Conservation (phyloP, 2,113 vertebrate species). For the Apodemus sylvaticus region DNA sequence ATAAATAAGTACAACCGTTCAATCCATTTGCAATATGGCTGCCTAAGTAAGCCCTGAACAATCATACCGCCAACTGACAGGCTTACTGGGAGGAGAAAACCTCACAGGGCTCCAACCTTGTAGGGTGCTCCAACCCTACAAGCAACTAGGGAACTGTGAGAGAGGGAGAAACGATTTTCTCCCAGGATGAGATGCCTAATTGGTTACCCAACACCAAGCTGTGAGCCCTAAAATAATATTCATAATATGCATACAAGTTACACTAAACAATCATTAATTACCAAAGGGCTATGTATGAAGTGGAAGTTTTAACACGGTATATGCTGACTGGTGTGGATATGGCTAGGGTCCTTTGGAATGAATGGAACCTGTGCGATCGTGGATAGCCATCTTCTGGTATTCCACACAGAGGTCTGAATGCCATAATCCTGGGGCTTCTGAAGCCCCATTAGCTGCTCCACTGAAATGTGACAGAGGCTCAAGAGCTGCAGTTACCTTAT, state of each 20-base stretch:
- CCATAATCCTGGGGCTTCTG: neutral
- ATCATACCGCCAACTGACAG: neutral
- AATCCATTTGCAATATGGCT: neutral
- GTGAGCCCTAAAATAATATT: neutral
- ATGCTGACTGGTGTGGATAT: conserved; percentile 3
- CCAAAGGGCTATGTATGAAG: neutral
- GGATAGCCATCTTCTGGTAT: neutral
- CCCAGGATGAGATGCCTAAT: neutral
- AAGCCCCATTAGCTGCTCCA: neutral
- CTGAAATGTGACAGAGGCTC: neutral
- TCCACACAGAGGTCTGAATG: neutral
- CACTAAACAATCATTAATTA: neutral
- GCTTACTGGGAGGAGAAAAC: neutral
- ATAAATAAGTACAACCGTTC: neutral
- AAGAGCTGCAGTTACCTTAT: neutral
- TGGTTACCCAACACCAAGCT: neutral
- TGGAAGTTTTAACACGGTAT: neutral
- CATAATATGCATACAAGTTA: neutral
- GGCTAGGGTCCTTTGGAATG: neutral
- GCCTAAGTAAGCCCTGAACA: neutral
- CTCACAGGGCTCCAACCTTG: neutral
- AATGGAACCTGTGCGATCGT: neutral
- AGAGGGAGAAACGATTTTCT: neutral
- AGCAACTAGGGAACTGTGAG: too few species aligned
- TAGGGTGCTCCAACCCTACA: neutral